A percentile compares a stretch with the other conserved stretches of the same genome.
phyloP scores from a whole-genome alignment of 2,888 invertebrate species.

The Eupithecia subfuscata region DNA sequence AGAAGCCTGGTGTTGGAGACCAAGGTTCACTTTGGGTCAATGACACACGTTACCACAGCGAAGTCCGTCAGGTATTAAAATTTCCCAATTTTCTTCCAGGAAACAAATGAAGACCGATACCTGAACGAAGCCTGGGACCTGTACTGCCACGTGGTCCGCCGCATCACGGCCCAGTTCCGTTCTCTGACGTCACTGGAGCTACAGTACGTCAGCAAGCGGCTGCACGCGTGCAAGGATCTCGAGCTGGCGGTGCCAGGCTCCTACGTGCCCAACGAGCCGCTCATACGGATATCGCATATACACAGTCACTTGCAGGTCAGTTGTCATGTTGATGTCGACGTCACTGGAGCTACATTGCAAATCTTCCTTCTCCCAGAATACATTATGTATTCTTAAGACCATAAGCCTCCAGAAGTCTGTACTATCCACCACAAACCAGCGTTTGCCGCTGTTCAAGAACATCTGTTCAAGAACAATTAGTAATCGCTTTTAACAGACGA shows the following conservation, averaged over 20 bases:
- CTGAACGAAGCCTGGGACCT: constrained; percentile 99
- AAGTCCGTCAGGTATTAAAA: background rate
- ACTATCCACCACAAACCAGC: constrained; percentile 88
- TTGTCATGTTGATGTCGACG: constrained; percentile 86
- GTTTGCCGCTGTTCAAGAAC: too few relatives aligned
- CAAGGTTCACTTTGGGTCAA: background rate
- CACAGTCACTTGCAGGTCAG: constrained; percentile 92
- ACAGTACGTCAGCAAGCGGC: constrained; percentile 96
- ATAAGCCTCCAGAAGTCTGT: constrained; percentile 77
- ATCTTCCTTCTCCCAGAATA: background rate
- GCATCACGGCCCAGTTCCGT: constrained; percentile 96
- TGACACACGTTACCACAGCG: background rate
- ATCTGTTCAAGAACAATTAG: background rate
- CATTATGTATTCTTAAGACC: too few relatives aligned
- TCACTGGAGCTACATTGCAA: constrained; percentile 94
- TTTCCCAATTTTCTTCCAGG: constrained; percentile 67
- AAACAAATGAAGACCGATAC: constrained; percentile 93
- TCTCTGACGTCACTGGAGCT: constrained; percentile 94
- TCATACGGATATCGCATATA: constrained; percentile 94
- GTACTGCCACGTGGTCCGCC: constrained; percentile 98
- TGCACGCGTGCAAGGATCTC: constrained; percentile 93
- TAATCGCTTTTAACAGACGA: background rate
- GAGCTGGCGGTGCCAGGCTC: constrained; percentile 99
- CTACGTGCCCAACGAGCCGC: constrained; percentile 95
- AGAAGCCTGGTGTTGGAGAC: background rate